Evolutionary conservation across 2,888 invertebrate species (phyloP).

Genomic region (Dryobotodes eremita): DNA sequence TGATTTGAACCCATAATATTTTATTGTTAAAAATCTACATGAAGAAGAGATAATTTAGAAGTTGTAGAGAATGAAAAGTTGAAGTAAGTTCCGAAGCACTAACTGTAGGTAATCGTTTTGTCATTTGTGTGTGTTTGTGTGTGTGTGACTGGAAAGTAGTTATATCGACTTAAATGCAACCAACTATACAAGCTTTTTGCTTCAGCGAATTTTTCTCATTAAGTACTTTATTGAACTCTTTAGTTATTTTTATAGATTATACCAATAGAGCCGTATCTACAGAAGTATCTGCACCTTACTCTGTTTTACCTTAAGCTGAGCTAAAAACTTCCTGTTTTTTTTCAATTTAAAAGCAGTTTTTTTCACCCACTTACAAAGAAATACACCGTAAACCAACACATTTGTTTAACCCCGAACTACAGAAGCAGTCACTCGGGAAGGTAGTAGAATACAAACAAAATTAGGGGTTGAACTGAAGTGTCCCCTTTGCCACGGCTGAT

Average conservation of each 20-base stretch:
- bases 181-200: background rate
- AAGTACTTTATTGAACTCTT: background rate
- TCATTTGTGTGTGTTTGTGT: too few species aligned
- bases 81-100: background rate
- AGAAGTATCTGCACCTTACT: too few species aligned
- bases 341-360: background rate
- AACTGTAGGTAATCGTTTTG: background rate
- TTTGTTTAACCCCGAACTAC: slow-evolving; percentile 27
- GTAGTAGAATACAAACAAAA: slow-evolving; percentile 52
- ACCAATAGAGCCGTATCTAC: background rate
- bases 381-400: slow-evolving; percentile 17
- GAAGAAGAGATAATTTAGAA: background rate
- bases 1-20: background rate
- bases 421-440: slow-evolving; percentile 30
- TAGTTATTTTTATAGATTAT: background rate
- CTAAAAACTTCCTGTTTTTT: background rate
- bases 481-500: slow-evolving; percentile 31
- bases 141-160: background rate
- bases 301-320: background rate
- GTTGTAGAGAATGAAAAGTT: background rate
- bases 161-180: too few species aligned
- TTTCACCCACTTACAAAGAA: background rate
- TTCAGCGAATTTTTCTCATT: background rate
- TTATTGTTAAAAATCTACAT: background rate
- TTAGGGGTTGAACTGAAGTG: slow-evolving; percentile 32